Evolutionary conservation across 2,113 vertebrate genomes (phyloP).

Genomic region (Stictonetta naevosa): DNA sequence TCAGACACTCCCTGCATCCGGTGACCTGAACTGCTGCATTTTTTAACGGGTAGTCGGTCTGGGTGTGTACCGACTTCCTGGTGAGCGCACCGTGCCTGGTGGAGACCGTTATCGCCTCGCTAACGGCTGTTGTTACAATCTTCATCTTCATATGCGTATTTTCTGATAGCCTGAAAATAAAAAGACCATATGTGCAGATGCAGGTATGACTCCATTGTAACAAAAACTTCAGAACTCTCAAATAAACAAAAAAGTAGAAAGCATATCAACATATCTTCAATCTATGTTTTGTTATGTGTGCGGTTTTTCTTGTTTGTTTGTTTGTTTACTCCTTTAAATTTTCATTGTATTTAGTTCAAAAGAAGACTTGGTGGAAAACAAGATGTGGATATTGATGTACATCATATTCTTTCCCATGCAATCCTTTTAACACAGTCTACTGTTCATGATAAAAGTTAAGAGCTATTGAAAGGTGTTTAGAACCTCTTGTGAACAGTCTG

Average conservation of each 20-base stretch:
- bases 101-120: no score
- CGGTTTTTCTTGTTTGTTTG: no score
- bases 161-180: constrained; percentile 8
- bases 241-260: neutral
- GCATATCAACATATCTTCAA: neutral
- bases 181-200: neutral
- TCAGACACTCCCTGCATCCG: no score
- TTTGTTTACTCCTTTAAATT: neutral
- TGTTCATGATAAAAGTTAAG: neutral
- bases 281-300: neutral
- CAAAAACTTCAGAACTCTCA: neutral
- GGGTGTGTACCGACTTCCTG: no score
- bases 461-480: neutral
- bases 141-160: neutral
- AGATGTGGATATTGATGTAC: neutral
- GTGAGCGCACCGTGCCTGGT: no score
- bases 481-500: neutral
- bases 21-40: no score
- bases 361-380: neutral
- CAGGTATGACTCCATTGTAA: neutral
- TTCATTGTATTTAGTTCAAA: neutral
- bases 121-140: no score
- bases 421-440: neutral
- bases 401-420: neutral
- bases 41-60: no score